These are phyloP conservation scores for Pseudopipra pipra DNA, from an alignment of 2,113 vertebrate genomes.

Conservation along the genomic window DNA sequence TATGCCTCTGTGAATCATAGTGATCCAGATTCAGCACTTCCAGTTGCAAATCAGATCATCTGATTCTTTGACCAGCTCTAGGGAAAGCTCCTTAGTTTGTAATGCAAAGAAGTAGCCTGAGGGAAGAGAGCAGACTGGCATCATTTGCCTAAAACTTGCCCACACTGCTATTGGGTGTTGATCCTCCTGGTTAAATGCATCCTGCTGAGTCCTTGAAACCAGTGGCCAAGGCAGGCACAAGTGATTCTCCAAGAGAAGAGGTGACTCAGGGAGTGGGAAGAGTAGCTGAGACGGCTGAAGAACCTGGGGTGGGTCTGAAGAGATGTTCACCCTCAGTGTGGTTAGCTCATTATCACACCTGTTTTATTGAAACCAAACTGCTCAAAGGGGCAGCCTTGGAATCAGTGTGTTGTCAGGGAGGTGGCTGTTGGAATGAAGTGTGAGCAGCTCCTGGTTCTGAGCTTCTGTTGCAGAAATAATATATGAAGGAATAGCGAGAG, in stretches of 20 bases:
- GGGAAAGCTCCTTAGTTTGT: background rate
- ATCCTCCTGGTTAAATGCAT: background rate
- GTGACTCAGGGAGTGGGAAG: background rate
- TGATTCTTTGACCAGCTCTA: conserved; percentile 11
- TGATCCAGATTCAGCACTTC: background rate
- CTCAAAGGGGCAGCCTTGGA: background rate
- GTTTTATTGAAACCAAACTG: background rate
- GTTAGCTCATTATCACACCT: background rate
- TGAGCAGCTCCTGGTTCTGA: background rate
- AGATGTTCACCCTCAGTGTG: background rate
- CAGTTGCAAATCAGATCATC: background rate
- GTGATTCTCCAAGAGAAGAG: background rate
- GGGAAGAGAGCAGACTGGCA: background rate
- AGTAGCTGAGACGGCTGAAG: background rate
- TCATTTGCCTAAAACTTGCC: background rate
- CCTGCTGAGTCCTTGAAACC: background rate
- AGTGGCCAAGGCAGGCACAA: background rate
- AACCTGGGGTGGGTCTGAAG: background rate
- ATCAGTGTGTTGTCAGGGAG: rapidly evolving
- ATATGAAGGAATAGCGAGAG: background rate
- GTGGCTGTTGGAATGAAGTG: background rate
- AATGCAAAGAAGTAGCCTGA: background rate
- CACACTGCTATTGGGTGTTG: background rate
- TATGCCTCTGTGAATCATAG: background rate
- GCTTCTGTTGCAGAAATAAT: background rate